Conservation (phyloP, 2,797 vertebrate species). For the Acanthiza pusilla region DNA sequence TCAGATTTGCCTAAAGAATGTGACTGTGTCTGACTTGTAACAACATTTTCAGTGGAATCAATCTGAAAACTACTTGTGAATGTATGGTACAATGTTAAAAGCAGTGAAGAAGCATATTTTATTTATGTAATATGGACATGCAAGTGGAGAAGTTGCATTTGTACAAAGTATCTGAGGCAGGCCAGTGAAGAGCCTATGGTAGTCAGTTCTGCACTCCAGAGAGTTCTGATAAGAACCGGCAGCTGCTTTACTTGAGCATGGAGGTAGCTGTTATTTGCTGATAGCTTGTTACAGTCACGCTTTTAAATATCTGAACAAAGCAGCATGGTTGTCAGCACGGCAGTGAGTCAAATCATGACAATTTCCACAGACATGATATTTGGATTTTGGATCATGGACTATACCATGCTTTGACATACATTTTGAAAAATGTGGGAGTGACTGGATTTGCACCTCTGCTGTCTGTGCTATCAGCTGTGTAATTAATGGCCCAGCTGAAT, state of each 20-base stretch:
- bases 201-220: neutral
- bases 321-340: neutral
- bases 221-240: neutral
- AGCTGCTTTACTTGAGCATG: neutral
- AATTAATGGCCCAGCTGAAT: neutral
- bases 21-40: neutral
- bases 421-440: neutral
- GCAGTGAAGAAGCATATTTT: neutral
- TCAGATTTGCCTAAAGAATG: neutral
- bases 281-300: neutral
- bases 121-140: neutral
- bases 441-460: neutral
- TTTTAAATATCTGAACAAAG: constrained; percentile 48
- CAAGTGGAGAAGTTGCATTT: neutral
- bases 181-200: rapidly evolving
- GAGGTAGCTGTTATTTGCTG: neutral
- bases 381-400: constrained; percentile 23
- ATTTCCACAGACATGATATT: neutral
- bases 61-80: neutral
- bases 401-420: neutral
- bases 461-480: neutral
- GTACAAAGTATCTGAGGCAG: neutral
- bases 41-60: neutral
- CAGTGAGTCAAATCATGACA: neutral
- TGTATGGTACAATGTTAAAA: neutral